Conservation (phyloP, 2,888 invertebrate species). For the Itoplectis maculator region DNA sequence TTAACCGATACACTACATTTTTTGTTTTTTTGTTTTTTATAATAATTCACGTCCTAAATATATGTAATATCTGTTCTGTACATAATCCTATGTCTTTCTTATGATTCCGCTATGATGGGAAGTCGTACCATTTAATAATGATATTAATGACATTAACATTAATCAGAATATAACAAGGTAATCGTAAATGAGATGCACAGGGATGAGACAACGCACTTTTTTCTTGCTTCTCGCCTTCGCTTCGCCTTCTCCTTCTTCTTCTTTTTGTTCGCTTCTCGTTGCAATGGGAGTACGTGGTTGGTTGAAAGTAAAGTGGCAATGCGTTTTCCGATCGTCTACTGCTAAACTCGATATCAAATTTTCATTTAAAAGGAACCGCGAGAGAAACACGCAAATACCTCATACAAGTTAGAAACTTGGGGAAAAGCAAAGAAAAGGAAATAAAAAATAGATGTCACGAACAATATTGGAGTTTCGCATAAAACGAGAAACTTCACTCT, state of each 20-base stretch:
- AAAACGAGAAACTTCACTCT: slow-evolving; percentile 70
- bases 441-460: slow-evolving; percentile 42
- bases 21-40: slow-evolving; percentile 68
- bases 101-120: slow-evolving; percentile 79
- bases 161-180: slow-evolving; percentile 82
- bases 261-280: slow-evolving; percentile 61
- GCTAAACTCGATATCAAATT: slow-evolving; percentile 36
- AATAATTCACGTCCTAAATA: slow-evolving; percentile 76
- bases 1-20: slow-evolving; percentile 78
- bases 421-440: slow-evolving; percentile 48
- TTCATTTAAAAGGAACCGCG: slow-evolving; percentile 25
- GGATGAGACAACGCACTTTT: slow-evolving; percentile 63
- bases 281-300: slow-evolving; percentile 71
- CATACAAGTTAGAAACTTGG: slow-evolving; percentile 23
- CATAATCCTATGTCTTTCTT: slow-evolving; percentile 83
- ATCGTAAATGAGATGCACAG: slow-evolving; percentile 79
- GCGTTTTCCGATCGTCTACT: slow-evolving; percentile 49
- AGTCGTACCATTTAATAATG: slow-evolving; percentile 80
- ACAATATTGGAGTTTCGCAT: slow-evolving; percentile 41
- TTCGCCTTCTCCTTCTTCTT: slow-evolving; percentile 35
- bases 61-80: slow-evolving; percentile 83
- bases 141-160: slow-evolving; percentile 81
- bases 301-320: slow-evolving; percentile 67
- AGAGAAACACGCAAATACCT: slow-evolving; percentile 40
- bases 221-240: slow-evolving; percentile 22